Evolutionary conservation across 2,888 invertebrate species (phyloP), one percentile per base, ranked within the genome.

Genomic region (Thera obeliscata): DNA sequence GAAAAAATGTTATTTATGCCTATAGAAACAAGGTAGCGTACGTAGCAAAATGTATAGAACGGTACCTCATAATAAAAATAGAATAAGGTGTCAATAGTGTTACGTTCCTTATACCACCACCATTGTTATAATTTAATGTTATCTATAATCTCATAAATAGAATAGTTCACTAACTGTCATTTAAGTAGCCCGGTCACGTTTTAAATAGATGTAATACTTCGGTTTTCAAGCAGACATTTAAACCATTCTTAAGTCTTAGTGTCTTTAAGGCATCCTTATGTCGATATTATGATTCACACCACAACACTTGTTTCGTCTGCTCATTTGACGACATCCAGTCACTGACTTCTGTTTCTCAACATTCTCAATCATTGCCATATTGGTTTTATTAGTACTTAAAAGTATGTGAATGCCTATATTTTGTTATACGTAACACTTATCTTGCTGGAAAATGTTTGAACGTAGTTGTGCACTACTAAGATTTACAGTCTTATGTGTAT

Each of bases 241-340:
- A 50, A 64, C 50, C 48, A 57, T 59, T 1, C 22, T 22, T 22
- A 22, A 22, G 22, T 22, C 22, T 22, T 22, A 22, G 22, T 22
- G 22, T 22, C 22, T 22, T 59, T 52, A 60, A 49, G 57, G 49
- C 50, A 22, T 69, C 64, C 66, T 61, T 65, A 66, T 71, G 64
- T 77, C 70, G 67, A 64, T 70, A 68, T 75, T 74, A 81, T 87
- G 81, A 87, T 79, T 88, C 87, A 87, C 81, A 5, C 6, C 43
- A 43, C 43, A 3, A 43, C 43, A 43, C 7, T 43, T 43, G 43
- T 43, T 7, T 43, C 64, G 61, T 41, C 68, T 64, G 48, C 22
- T 48, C 61, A 48, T 57, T 80, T 79, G 82, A 80, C 74, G 79
- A 74, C 80, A 79, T 78, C 63, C 33, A 64, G 60, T 77, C 76